Evolutionary conservation across 1,140 invertebrate genomes (phyloP).

Genomic region (Plodia interpunctella): DNA sequence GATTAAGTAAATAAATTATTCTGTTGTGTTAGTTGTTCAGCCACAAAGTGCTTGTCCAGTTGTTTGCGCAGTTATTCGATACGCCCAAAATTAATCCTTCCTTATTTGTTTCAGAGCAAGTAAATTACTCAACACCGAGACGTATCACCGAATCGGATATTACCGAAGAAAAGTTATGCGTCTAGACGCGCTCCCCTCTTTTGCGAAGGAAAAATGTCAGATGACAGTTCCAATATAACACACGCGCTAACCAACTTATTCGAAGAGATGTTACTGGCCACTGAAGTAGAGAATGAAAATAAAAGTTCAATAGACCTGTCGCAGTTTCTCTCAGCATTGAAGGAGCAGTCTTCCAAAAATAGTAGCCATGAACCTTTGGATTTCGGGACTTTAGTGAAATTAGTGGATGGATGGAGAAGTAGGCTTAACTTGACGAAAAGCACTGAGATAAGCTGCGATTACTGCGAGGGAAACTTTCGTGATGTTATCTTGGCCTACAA

Average conservation of each 20-base stretch:
- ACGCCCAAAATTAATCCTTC: neutral
- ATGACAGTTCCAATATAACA: conserved; percentile 52
- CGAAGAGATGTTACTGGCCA: conserved; percentile 57
- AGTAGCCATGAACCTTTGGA: conserved; percentile 47
- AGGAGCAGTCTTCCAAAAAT: conserved; percentile 45
- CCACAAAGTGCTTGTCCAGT: neutral
- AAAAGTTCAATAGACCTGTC: conserved; percentile 44
- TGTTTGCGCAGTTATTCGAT: neutral
- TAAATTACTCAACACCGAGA: neutral
- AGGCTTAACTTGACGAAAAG: conserved; percentile 53
- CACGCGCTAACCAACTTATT: conserved; percentile 58
- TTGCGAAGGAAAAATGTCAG: conserved; percentile 36
- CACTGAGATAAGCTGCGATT: conserved; percentile 46
- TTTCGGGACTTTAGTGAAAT: conserved; percentile 55
- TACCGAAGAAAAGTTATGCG: conserved; percentile 4
- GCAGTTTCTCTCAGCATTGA: conserved; percentile 50
- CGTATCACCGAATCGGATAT: neutral
- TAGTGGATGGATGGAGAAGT: conserved; percentile 56
- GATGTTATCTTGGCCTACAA: conserved; percentile 65
- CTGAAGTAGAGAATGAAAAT: conserved; percentile 42
- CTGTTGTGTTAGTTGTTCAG: neutral
- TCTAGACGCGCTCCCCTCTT: neutral
- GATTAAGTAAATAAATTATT: too few relatives aligned
- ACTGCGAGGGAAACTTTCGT: conserved; percentile 62
- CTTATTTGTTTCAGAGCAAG: conserved; percentile 7